Conservation (phyloP, 2,888 invertebrate species). For the Eilema depressum region DNA sequence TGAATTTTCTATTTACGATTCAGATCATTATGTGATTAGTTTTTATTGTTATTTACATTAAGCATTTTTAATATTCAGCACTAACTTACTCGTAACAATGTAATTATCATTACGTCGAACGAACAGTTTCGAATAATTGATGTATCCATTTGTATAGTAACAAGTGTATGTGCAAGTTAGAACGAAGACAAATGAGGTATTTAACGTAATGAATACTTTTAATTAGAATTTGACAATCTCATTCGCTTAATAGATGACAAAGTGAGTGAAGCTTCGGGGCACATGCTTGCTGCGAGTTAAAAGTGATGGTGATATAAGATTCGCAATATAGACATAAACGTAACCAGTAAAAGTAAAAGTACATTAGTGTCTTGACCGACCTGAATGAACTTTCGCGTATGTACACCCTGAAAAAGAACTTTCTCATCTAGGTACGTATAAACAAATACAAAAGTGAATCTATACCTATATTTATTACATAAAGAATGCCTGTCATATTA, state of each 20-base stretch:
- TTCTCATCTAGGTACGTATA: neutral
- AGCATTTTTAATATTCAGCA: conserved; percentile 8
- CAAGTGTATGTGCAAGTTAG: neutral
- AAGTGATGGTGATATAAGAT: neutral
- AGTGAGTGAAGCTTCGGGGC: conserved; percentile 15
- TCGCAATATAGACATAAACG: conserved; percentile 18
- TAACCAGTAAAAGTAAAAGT: conserved; percentile 31
- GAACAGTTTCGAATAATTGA: neutral
- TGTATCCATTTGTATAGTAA: conserved; percentile 9
- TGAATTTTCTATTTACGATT: conserved; percentile 34
- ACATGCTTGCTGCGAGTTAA: neutral
- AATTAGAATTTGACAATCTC: conserved; percentile 26
- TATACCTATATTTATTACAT: neutral
- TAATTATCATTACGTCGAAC: conserved; percentile 6
- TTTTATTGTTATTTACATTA: conserved; percentile 32
- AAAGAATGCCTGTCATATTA: neutral
- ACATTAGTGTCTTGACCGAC: neutral
- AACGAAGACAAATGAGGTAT: conserved; percentile 18
- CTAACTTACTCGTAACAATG: neutral
- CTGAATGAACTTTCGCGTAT: neutral
- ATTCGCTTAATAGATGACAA: conserved; percentile 16
- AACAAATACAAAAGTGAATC: neutral
- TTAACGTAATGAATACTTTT: conserved; percentile 20
- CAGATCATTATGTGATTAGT: conserved; percentile 16
- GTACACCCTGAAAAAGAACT: neutral